A percentile compares a stretch with the other conserved stretches of the same genome.
These are phyloP conservation scores for Paelopatides confundens DNA, from an alignment of 53 echinoderm and acorn worm species.

Conservation along the genomic window DNA sequence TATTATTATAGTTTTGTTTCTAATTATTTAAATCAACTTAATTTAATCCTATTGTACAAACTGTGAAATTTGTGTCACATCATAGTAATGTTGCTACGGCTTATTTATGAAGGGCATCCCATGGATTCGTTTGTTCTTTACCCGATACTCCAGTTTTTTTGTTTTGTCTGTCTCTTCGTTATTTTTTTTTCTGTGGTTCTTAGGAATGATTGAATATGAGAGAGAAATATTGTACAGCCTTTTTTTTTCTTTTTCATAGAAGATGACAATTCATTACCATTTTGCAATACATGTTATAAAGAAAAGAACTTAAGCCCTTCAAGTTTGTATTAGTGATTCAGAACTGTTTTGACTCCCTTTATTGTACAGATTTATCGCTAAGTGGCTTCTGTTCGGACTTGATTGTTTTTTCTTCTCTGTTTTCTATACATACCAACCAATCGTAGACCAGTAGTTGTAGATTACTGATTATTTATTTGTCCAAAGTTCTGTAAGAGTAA, in stretches of 20 bases:
- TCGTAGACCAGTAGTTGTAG: conserved; percentile 38
- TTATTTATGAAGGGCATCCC: conserved; percentile 32
- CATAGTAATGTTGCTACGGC: conserved; percentile 27
- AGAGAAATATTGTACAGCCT: conserved; percentile 38
- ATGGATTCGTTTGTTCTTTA: conserved; percentile 3
- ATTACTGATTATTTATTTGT: conserved; percentile 39
- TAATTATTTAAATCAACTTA: conserved; percentile 35
- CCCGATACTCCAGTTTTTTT: not conserved
- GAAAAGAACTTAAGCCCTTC: conserved; percentile 28
- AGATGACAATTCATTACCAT: conserved; percentile 45
- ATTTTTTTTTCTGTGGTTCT: not conserved
- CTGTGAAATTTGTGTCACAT: conserved; percentile 39
- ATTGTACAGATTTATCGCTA: conserved; percentile 35
- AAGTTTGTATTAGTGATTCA: conserved; percentile 35
- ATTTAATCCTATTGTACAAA: conserved; percentile 43
- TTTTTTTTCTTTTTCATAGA: conserved; percentile 32
- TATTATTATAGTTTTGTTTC: not conserved
- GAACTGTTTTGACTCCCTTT: conserved; percentile 3
- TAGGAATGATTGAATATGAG: conserved; percentile 12
- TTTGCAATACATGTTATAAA: conserved; percentile 39
- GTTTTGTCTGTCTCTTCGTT: not conserved
- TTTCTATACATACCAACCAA: conserved; percentile 41
- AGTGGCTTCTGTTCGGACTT: conserved; percentile 31
- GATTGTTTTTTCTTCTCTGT: conserved; percentile 24
- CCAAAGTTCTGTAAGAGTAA: conserved; percentile 47